Evolutionary conservation across 2,113 vertebrate genomes (phyloP), one percentile per base, ranked within the genome.

Genomic region (Sakesphorus luctuosus): DNA sequence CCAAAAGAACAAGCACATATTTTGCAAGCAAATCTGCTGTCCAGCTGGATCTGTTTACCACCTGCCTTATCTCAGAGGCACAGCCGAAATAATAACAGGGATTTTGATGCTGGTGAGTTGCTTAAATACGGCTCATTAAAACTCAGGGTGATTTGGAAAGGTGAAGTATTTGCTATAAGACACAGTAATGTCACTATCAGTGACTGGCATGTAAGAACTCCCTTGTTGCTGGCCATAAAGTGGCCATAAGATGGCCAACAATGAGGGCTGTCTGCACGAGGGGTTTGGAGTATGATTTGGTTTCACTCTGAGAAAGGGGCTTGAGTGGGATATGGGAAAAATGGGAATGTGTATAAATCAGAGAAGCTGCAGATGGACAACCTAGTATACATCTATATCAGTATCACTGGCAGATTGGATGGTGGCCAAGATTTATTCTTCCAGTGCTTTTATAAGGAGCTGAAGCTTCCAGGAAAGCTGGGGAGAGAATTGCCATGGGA

Each of bases 31-130:
- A 89, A 96, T 90, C 91, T 21, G 14, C 94, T 89, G 87, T 95
- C 94, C 52, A 33, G 36, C 77, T 92, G 87, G 84, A 95, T 96
- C 86, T 97, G 93, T 98, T 97, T 97, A 97, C 94, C 86, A 90
- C 89, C 78, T 95, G 78, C 90, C 90, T 97, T 98, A 97, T 97
- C 96, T 94, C 68, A 62, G 73, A 95, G 79, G 63, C 95, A 94
- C 94, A 96, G 94, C 92, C 96, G 93, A 96, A 97, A 95, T 94
- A 96, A 81, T 91, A 94, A 89, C 88, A 79, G 49, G 63, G 63
- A 80, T 96, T 96, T 96, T 91, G 84, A 76, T 95, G 79, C 63
- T 65, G 80, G 61, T 13, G 28, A 67, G 63, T 93, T 91, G 52
- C 49, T 89, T 94, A 95, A 88, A 92, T 92, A 40, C 18, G 58